These are phyloP conservation scores for Heliothis subflexa DNA, from an alignment of 1,140 invertebrate genomes.

Conservation along the genomic window DNA sequence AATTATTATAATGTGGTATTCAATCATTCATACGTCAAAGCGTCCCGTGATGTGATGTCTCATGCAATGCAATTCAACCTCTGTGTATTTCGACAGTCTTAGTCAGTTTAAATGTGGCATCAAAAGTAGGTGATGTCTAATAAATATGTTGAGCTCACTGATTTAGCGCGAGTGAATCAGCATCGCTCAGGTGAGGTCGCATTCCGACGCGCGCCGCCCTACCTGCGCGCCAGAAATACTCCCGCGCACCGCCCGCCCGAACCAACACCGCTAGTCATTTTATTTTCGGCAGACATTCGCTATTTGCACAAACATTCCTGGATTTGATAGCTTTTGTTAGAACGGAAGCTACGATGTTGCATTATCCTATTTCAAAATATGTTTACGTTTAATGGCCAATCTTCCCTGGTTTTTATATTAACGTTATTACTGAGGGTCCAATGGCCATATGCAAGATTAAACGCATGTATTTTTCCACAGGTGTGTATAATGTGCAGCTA, in stretches of 20 bases:
- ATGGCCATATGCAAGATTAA: too few species aligned
- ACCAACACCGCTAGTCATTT: constrained; percentile 59
- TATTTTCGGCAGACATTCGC: constrained; percentile 66
- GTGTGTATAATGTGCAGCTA: too few species aligned
- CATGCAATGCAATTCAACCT: constrained; percentile 3
- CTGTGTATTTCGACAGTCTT: constrained; percentile 41
- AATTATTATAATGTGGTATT: too few species aligned
- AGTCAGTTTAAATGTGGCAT: constrained; percentile 55
- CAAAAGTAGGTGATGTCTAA: constrained; percentile 64
- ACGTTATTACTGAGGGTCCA: too few species aligned
- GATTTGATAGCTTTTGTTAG: constrained; percentile 55
- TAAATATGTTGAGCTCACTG: constrained; percentile 77
- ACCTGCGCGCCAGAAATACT: constrained; percentile 84
- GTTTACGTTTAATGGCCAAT: too few species aligned
- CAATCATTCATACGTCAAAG: too few species aligned
- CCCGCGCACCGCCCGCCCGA: constrained; percentile 68
- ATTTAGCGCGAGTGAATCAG: constrained; percentile 83
- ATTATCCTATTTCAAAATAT: background rate
- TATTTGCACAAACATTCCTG: constrained; percentile 53
- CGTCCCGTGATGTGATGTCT: background rate
- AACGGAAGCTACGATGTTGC: constrained; percentile 23
- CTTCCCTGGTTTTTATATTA: too few species aligned
- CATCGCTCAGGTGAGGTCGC: constrained; percentile 82
- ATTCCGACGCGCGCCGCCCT: constrained; percentile 78
- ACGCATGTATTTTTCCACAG: too few species aligned